These are phyloP conservation scores for Carterocephalus palaemon DNA, from an alignment of 2,888 invertebrate species.

Conservation along the genomic window DNA sequence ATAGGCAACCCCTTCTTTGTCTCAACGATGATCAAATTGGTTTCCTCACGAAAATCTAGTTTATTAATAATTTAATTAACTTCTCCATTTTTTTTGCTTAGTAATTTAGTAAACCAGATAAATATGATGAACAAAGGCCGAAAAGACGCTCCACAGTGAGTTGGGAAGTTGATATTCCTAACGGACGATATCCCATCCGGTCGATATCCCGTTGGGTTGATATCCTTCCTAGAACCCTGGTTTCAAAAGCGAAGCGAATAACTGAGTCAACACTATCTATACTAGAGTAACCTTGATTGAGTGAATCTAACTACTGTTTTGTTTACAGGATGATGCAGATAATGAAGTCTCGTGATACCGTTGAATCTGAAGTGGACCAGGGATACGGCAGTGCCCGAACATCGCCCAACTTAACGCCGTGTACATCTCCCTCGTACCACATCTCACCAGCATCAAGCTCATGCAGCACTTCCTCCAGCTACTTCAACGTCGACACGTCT, in stretches of 20 bases:
- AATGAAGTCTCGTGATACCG: conserved; percentile 54
- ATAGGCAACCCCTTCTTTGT: too few species aligned
- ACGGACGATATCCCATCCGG: conserved; percentile 43
- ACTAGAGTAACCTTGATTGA: neutral
- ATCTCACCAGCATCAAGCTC: conserved; percentile 52
- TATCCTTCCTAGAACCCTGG: conserved; percentile 12
- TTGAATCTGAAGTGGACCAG: conserved; percentile 57
- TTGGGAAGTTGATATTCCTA: conserved; percentile 60
- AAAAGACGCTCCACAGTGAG: conserved; percentile 46
- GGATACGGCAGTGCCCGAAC: conserved; percentile 66
- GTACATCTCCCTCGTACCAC: conserved; percentile 53
- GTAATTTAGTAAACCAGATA: too few species aligned
- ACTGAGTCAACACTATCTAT: conserved; percentile 28
- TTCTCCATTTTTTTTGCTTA: too few species aligned
- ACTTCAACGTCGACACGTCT: conserved; percentile 39
- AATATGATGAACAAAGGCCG: conserved; percentile 65
- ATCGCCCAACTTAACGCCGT: conserved; percentile 59
- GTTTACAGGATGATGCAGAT: conserved; percentile 70
- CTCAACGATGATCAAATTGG: too few species aligned
- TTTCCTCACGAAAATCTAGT: too few species aligned
- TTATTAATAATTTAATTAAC: too few species aligned
- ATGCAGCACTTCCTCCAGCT: conserved; percentile 48
- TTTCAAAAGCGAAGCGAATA: conserved; percentile 55
- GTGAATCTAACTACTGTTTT: neutral
- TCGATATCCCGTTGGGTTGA: conserved; percentile 48